These are phyloP conservation scores for Coregonus ussuriensis DNA, from an alignment of 2,797 vertebrate genomes.

Conservation along the genomic window DNA sequence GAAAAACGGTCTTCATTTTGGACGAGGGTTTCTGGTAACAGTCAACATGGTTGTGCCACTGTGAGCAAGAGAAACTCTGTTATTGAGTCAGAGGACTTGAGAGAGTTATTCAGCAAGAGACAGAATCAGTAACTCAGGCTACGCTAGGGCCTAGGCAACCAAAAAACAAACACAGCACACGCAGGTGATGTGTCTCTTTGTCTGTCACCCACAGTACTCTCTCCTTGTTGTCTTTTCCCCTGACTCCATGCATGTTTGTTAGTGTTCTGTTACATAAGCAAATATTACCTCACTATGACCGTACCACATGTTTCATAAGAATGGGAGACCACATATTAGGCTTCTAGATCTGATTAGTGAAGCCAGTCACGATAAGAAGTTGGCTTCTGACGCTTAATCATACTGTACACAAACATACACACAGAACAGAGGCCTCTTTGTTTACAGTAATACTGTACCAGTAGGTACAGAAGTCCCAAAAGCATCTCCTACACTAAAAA, in stretches of 20 bases:
- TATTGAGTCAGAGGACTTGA: neutral
- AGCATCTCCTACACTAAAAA: neutral
- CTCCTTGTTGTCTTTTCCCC: neutral
- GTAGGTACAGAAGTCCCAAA: neutral
- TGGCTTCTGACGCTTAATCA: neutral
- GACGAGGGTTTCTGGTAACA: neutral
- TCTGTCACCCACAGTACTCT: neutral
- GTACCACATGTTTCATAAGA: neutral
- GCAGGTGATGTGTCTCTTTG: neutral
- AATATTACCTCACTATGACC: neutral
- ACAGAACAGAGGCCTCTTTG: neutral
- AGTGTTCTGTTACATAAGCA: neutral
- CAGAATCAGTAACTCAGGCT: neutral
- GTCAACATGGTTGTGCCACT: neutral
- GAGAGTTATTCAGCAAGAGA: neutral
- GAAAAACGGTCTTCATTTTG: neutral
- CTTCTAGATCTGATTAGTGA: conserved; percentile 3
- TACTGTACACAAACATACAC: neutral
- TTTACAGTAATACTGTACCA: neutral
- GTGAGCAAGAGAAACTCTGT: neutral
- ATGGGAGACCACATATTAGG: neutral
- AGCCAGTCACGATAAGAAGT: neutral
- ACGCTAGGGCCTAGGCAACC: conserved; percentile 1
- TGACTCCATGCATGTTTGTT: neutral
- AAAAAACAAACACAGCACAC: neutral